Evolutionary conservation across 2,113 vertebrate species (phyloP).

Genomic region (Mellivora capensis): DNA sequence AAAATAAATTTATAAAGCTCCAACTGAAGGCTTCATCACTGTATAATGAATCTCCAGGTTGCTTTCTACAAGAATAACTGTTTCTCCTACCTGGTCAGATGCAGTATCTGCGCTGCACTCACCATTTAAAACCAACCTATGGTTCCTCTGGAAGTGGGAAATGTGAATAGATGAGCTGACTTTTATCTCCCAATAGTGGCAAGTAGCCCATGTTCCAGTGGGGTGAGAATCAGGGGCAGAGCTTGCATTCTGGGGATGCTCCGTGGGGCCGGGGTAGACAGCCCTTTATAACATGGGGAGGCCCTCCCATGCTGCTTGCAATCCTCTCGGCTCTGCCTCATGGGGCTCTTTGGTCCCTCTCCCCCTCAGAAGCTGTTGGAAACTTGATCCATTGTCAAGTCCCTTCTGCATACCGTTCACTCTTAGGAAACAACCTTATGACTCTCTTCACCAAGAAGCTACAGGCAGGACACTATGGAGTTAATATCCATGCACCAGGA

Average conservation of each 20-base stretch:
- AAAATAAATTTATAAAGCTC: not conserved
- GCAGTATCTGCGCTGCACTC: not conserved
- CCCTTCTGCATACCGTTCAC: not conserved
- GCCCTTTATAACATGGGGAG: not conserved
- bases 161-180: not conserved
- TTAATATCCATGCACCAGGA: not conserved
- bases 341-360: not conserved
- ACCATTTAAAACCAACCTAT: not conserved
- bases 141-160: not conserved
- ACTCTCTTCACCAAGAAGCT: not conserved
- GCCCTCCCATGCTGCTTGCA: no score
- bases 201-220: not conserved
- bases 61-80: not conserved
- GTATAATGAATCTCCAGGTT: not conserved
- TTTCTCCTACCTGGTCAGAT: not conserved
- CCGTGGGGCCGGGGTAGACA: rapidly evolving
- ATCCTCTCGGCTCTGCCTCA: not conserved
- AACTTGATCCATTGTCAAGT: not conserved
- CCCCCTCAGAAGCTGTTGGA: not conserved
- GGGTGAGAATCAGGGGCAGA: not conserved
- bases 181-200: not conserved
- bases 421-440: not conserved
- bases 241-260: not conserved
- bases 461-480: not conserved
- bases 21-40: not conserved